These are phyloP conservation scores for Crocidura indochinensis DNA, from an alignment of 2,797 vertebrate species.

Conservation along the genomic window DNA sequence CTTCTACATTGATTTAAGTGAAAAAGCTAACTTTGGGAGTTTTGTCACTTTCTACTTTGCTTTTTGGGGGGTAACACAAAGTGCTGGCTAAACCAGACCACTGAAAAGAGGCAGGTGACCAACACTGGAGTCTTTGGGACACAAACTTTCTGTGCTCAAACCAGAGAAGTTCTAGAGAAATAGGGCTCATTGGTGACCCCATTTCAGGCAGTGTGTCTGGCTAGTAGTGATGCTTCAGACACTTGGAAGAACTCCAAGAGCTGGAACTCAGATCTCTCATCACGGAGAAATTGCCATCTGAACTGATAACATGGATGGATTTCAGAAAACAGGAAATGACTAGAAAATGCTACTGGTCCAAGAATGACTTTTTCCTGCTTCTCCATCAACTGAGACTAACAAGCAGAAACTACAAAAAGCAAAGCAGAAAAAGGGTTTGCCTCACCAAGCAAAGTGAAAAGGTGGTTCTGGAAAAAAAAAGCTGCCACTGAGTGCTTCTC, in stretches of 20 bases:
- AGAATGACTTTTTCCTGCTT: background rate
- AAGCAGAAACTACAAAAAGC: background rate
- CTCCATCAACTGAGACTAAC: background rate
- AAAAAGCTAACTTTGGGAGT: background rate
- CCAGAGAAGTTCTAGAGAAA: background rate
- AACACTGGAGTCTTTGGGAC: background rate
- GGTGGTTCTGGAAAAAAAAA: background rate
- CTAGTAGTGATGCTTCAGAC: background rate
- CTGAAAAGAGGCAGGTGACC: background rate
- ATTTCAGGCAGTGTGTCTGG: background rate
- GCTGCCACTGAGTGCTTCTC: too few species aligned
- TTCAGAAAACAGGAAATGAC: background rate
- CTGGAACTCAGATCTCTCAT: background rate
- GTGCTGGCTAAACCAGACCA: background rate
- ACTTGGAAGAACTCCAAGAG: rapidly evolving
- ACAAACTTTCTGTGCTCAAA: background rate
- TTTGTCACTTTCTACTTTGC: background rate
- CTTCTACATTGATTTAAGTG: background rate
- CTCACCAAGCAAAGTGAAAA: background rate
- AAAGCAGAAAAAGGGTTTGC: background rate
- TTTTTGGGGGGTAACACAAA: background rate
- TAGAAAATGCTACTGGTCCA: background rate
- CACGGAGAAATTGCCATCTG: background rate
- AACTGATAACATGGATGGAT: background rate
- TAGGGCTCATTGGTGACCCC: too few species aligned